Base-by-base conservation (phyloP, 2,888 invertebrate species). In the Icerya purchasi region DNA sequence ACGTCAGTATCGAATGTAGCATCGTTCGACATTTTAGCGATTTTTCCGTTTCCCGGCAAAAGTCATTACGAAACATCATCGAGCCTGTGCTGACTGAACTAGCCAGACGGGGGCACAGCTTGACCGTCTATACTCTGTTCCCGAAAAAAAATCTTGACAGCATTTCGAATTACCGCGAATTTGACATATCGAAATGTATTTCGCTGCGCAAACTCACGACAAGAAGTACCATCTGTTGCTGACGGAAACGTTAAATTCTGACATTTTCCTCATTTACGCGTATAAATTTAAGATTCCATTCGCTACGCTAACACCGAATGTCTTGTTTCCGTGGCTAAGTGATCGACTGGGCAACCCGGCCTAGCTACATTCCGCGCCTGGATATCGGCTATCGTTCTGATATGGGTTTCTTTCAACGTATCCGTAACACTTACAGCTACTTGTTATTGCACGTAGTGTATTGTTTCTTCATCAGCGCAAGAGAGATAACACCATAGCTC, bases 341-440 rank as follows among this genome's bases (percentile, higher is more conserved):
- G 59, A 62, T 8, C 53, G 65, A 2, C 58, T 65, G 5, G 66
- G 64, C 1, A 63, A 64, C 24, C 63, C 66, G 5, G 64, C 64
- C 64, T 1, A 54, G 64, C 1, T 66, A 64, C 62, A 58, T 64
- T 3, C 64, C 65, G 76, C 58, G 76, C 19, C 2, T 56, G 5
- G 19, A 20, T 0, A 21, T 19, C 5, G 53, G 53, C 2, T 49
- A 52, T 22, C 8, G 14, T 14, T 3, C n/a, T 3, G n/a, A 14
- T n/a, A 56, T 60, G 60, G 52, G 19, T 18, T 60, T 56, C 19
- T 51, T 21, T 0, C 52, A 56, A 19, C 8, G 60, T 19, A 1
- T 60, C 1, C n/a, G 53, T 5, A 60, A 60, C 36, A 49, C 49
- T 18, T 10, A 36, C 3, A 2, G 53, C 2, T 53, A 56, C 36